These are phyloP conservation scores for Apodemia duryi DNA, from an alignment of 2,888 invertebrate species.

Conservation along the genomic window DNA sequence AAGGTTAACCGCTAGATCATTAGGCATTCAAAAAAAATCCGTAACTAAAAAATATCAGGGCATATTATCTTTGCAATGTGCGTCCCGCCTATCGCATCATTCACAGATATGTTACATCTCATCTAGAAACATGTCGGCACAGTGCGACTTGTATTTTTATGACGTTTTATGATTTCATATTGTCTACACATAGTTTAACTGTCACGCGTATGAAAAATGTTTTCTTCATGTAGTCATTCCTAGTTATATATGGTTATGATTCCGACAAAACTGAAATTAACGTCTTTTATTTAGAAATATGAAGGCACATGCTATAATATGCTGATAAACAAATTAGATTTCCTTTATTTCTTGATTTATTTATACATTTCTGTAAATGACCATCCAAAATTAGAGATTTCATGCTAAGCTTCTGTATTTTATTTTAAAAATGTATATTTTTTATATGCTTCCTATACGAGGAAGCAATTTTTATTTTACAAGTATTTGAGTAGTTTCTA, in stretches of 20 bases:
- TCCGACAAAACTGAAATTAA: constrained; percentile 7
- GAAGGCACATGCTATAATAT: constrained; percentile 1
- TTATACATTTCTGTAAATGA: not conserved
- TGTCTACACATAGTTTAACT: constrained; percentile 64
- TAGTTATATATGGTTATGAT: constrained; percentile 16
- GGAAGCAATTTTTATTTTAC: not conserved
- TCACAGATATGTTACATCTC: constrained; percentile 43
- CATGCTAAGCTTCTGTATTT: not conserved
- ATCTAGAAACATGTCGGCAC: constrained; percentile 60
- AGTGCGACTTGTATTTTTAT: constrained; percentile 69
- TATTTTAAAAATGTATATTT: not conserved
- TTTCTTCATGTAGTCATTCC: constrained; percentile 36
- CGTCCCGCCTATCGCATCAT: constrained; percentile 44
- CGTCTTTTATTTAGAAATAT: not conserved
- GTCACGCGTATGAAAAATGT: constrained; percentile 55
- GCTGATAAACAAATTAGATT: constrained; percentile 12
- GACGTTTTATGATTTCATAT: constrained; percentile 47
- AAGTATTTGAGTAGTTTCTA: not conserved
- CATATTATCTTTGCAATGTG: constrained; percentile 30
- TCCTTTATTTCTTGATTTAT: constrained; percentile 10
- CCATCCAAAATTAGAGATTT: not conserved
- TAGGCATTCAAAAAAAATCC: not conserved
- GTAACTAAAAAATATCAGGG: not conserved
- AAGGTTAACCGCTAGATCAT: not conserved
- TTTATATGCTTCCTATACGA: not conserved